Conservation (phyloP, 2,113 vertebrate species). For the Bos taurus region DNA sequence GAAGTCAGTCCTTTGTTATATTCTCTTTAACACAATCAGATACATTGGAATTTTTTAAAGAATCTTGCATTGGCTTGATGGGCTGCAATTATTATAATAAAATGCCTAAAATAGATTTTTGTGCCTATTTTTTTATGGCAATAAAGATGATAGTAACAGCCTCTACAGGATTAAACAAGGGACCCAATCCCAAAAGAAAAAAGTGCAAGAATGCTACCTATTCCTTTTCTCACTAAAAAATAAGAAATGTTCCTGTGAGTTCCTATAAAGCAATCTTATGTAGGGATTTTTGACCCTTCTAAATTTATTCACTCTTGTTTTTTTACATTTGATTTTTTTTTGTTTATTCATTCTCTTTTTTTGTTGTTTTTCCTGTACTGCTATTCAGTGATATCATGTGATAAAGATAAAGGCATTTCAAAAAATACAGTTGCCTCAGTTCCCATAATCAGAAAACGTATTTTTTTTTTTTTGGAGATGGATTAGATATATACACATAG, state of each 20-base stretch:
- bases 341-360: background rate
- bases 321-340: background rate
- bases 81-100: background rate
- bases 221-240: slow-evolving; percentile 10
- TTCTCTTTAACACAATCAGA: background rate
- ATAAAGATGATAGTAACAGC: background rate
- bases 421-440: background rate
- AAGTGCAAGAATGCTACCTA: background rate
- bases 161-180: background rate
- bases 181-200: background rate
- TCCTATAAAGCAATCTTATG: background rate
- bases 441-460: background rate
- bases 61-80: background rate
- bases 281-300: background rate
- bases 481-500: background rate
- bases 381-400: background rate
- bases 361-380: background rate
- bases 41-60: background rate
- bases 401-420: background rate
- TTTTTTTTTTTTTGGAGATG: background rate
- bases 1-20: background rate
- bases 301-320: background rate
- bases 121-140: background rate
- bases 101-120: background rate
- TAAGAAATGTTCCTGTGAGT: background rate